Conservation (phyloP, 2,113 vertebrate genomes). For the Piaya cayana region DNA sequence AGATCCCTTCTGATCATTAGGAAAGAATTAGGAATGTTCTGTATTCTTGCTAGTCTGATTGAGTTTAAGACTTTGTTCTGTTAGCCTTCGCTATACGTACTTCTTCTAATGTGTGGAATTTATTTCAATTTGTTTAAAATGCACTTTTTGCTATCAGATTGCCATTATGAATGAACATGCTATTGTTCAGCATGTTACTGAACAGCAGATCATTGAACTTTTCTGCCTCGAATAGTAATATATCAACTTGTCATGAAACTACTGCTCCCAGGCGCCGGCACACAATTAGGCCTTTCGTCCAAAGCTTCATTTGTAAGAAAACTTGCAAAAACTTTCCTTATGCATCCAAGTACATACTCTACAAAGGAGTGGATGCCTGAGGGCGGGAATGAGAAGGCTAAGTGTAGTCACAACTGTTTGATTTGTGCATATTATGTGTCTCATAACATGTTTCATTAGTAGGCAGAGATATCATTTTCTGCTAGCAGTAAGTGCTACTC, state of each 20-base stretch:
- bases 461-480: not conserved
- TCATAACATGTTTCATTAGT: not conserved
- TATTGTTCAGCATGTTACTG: not conserved
- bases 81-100: not conserved
- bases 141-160: not conserved
- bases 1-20: not conserved
- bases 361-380: not conserved
- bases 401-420: not conserved
- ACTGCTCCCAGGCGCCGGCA: rapidly evolving
- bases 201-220: not conserved
- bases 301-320: not conserved
- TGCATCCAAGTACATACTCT: not conserved
- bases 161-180: not conserved
- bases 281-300: not conserved
- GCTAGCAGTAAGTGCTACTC: not conserved
- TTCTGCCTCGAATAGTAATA: not conserved
- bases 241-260: not conserved
- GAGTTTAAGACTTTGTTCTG: not conserved
- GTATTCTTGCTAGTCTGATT: not conserved
- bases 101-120: not conserved
- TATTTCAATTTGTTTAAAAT: not conserved
- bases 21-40: not conserved
- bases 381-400: not conserved
- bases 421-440: not conserved
- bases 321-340: not conserved